Evolutionary conservation across 2,113 vertebrate species (phyloP), one percentile per base, ranked within the genome.

Genomic region (Ranitomeya imitator): DNA sequence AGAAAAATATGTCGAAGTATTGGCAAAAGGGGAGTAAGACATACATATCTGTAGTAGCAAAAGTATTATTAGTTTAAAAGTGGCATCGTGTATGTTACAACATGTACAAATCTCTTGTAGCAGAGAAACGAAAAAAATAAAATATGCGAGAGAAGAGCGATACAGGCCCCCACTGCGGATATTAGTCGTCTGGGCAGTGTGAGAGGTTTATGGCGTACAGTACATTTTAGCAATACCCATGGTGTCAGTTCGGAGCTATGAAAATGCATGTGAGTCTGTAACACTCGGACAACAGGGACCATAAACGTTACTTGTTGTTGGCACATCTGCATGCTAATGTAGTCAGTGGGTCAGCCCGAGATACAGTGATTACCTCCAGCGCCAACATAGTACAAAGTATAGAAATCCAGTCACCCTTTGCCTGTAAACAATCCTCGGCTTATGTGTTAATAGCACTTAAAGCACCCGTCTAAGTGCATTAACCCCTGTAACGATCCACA

Each of bases 311-410:
- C 21, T 71, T 73, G 13, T 59, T 78, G 55, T 88, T 84, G 67
- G 73, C 87, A 85, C 82, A 69, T 85, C 23, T 85, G 81, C 87
- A 89, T 89, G 87, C 87, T 89, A 85, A 63, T 79, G 60, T 67
- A 59, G 54, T 77, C 81, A 85, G 63, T 91, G 91, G 91, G 92
- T 94, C 93, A 93, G 92, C 90, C 90, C 90, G 92, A 93, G 91
- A 91, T 92, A 93, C 88, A 94, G 92, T 90, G 89, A 87, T 93
- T 87, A 87, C 94, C 94, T 96, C 91, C 94, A 94, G 94, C 96
- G 96, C 94, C 94, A 94, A 95, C 96, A 97, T 94, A 95, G 94
- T 96, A 97, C 96, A 98, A 97, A 96, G 95, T 95, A 95, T 93
- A 94, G 96, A 97, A 96, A 94, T 91, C 93, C 73, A 84, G 73